Evolutionary conservation across 2,888 invertebrate species (phyloP), one percentile per base, ranked within the genome.

Genomic region (Dynastes grantii): DNA sequence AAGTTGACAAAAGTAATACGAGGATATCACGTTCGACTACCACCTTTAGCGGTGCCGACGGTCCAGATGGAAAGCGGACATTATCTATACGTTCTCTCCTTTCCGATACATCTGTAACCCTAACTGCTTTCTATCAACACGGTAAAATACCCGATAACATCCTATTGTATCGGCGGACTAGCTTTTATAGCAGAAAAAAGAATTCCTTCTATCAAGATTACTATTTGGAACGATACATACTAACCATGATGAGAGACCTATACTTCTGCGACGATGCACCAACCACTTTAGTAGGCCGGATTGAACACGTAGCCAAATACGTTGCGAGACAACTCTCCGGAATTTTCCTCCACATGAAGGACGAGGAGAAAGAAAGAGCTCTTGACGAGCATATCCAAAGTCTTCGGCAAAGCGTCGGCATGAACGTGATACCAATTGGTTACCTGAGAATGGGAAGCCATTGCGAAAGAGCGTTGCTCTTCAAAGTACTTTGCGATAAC

Each of bases 401-500:
- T n/a, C 70, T 79, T 11, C 29, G 55, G n/a, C n/a, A 16, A 58
- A 79, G 73, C 27, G 75, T 90, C 45, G 88, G 88, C 51, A 89
- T 89, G 8, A 90, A 88, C 79, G 85, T 91, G n/a, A 90, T 91
- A 63, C 90, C 91, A 0, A 84, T 91, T 8, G 91, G 91, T 0
- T 88, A 86, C 82, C 80, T 91, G 53, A 87, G 90, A 61, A 85
- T 90, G 22, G 91, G 91, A 2, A 88, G 89, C n/a, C 88, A 89
- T 80, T 88, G 90, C 76, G 91, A 91, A 81, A 85, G 90, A 77
- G 90, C 91, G 0, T 80, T 92, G 22, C 87, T 92, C 1, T 91
- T 91, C 84, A 90, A 90, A 85, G 90, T 90, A 1, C 84, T 92
- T n/a, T 91, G 91, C 1, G 92, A 92, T 81, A 86, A 87, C 80